Percentiles rank a stretch among this genome's conserved stretches.
Conservation (phyloP, 2,888 invertebrate genomes). For the Phaonia tiefii region DNA sequence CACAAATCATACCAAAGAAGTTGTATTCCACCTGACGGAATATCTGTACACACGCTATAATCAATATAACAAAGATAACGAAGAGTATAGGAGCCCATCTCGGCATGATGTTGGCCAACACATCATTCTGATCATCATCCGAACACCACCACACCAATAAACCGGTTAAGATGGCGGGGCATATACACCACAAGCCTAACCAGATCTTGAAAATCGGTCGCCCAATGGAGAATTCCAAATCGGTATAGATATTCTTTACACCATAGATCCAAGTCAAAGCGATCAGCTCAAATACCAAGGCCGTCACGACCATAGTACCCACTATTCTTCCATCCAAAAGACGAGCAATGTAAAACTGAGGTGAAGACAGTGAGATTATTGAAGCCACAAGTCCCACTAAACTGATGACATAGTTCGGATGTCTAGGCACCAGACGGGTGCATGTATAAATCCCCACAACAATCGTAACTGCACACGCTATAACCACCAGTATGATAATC, state of each 20-base stretch:
- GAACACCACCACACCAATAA: constrained; percentile 80
- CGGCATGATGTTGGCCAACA: constrained; percentile 76
- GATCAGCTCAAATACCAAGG: constrained; percentile 79
- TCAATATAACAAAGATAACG: constrained; percentile 75
- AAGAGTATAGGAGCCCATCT: constrained; percentile 80
- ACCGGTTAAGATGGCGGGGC: constrained; percentile 78
- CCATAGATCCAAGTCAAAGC: constrained; percentile 80
- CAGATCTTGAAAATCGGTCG: constrained; percentile 79
- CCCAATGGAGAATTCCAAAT: constrained; percentile 80
- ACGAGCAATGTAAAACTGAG: constrained; percentile 77
- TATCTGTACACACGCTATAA: constrained; percentile 79
- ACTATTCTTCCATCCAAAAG: constrained; percentile 78
- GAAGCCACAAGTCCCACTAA: constrained; percentile 77
- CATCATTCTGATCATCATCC: constrained; percentile 76
- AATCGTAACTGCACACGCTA: constrained; percentile 78
- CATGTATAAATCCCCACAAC: constrained; percentile 79
- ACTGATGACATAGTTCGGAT: constrained; percentile 79
- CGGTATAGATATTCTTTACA: constrained; percentile 80
- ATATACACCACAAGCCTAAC: constrained; percentile 79
- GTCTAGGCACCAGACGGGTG: constrained; percentile 78
- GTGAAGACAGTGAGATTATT: constrained; percentile 77
- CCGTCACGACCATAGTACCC: constrained; percentile 78
- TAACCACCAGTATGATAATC: constrained; percentile 75
- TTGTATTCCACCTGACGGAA: constrained; percentile 81
- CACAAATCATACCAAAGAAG: constrained; percentile 81